Evolutionary conservation across 1,140 invertebrate genomes (phyloP), one percentile per base, ranked within the genome.

Genomic region (Magallana ariakensis): DNA sequence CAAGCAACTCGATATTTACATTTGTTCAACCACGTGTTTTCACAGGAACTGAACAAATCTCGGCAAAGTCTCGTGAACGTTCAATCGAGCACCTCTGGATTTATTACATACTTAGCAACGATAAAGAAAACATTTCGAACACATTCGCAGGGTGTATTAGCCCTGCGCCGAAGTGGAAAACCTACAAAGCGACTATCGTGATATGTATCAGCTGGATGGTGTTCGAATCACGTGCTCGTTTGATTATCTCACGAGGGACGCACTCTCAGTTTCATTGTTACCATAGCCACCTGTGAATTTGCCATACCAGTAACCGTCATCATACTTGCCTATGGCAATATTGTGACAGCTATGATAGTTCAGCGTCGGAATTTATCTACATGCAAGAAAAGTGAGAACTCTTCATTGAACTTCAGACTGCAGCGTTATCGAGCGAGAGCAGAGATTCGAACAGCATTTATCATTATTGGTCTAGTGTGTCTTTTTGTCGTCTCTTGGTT

Each of bases 181-280:
- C 75, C 4, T 53, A 85, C 6, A 19, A 57, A 22, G 82, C 84
- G 5, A 57, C 88, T 13, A 16, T 82, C 9, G 80, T 66, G 46
- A 80, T 87, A 26, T 92, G 5, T 91, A 90, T 84, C 46, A 86
- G 9, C 58, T 90, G 15, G 89, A 91, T 57, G 90, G 91, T 33
- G 85, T 89, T 11, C 84, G 83, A n/a, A 88, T 85, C 16, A 87
- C 89, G 4, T 92, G 91, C 81, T 87, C 87, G 1, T 92, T 92
- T 80, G 90, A 92, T 84, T 92, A 86, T 56, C 94, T 98, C 62
- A 97, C 97, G 56, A 83, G 86, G 9, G 75, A 57, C 13, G 13
- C 26, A 90, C 91, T 57, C 56, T 46, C 13, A 85, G 60, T 53
- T 90, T 83, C 82, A 84, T 92, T n/a, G 15, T 91, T 10, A 58